phyloP scores from a whole-genome alignment of 2,113 vertebrate genomes.

The Daboia siamensis region DNA sequence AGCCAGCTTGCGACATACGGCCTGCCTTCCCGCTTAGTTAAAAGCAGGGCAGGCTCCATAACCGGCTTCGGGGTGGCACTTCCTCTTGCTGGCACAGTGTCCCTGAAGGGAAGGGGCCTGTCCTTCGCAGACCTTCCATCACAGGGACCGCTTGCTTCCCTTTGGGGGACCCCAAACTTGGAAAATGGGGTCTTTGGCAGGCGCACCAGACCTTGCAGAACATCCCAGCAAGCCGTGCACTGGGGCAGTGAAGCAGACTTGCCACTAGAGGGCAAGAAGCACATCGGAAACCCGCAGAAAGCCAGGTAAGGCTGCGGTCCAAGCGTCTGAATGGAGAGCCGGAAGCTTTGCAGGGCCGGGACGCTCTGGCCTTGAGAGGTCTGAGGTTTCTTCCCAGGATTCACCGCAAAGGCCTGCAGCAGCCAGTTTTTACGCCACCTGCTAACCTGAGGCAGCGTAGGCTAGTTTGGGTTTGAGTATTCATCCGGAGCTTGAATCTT shows the following conservation, averaged over 20 bases:
- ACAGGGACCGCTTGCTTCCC: not conserved
- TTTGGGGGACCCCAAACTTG: not conserved
- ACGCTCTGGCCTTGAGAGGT: no score
- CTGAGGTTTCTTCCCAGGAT: not conserved
- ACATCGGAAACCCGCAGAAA: not conserved
- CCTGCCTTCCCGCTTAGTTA: slow-evolving; percentile 1
- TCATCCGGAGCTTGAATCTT: not conserved
- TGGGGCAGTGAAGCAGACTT: not conserved
- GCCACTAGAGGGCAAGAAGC: no score
- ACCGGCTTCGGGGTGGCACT: slow-evolving; percentile 26
- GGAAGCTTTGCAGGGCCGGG: not conserved
- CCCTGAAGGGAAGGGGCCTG: not conserved
- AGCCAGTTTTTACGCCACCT: not conserved
- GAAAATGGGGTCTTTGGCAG: not conserved
- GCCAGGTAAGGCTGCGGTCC: not conserved
- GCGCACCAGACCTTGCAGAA: not conserved
- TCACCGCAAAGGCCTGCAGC: not conserved
- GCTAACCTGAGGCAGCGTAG: not conserved
- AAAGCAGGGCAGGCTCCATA: slow-evolving; percentile 26
- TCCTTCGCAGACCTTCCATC: not conserved
- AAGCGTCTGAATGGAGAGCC: not conserved
- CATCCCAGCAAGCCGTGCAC: not conserved
- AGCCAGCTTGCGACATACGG: not conserved
- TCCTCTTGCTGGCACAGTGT: slow-evolving; percentile 10
- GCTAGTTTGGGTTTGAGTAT: not conserved